A percentile compares a stretch with the other conserved stretches of the same genome.
Evolutionary conservation across 2,888 invertebrate genomes (phyloP).

Genomic region (Ormyrus labotus): DNA sequence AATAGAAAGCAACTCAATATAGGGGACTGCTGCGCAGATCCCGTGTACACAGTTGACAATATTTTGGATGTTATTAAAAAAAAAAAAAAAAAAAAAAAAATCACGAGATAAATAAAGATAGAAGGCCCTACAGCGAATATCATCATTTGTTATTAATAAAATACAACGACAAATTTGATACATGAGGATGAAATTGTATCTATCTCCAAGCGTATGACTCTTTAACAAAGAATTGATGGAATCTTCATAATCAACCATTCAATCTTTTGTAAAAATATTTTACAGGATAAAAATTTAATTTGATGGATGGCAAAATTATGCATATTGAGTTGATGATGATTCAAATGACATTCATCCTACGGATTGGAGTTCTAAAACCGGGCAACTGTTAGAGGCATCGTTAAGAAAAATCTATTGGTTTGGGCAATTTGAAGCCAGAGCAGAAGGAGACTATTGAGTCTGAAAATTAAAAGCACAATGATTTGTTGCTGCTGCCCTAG

Average conservation of each 20-base stretch:
- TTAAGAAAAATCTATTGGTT: slow-evolving; percentile 80
- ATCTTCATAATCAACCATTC: no score
- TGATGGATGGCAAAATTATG: slow-evolving; percentile 92
- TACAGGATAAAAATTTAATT: slow-evolving; percentile 81
- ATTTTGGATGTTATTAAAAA: no score
- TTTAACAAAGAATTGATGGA: no score
- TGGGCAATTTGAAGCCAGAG: slow-evolving; percentile 77
- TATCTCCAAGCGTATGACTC: no score
- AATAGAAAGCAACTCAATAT: background rate
- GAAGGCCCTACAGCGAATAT: no score
- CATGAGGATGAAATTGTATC: no score
- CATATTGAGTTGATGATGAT: slow-evolving; percentile 94
- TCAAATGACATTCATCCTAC: slow-evolving; percentile 93
- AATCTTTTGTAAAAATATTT: background rate
- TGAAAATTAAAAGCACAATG: slow-evolving; percentile 80
- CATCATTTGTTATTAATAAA: no score
- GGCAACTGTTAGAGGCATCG: slow-evolving; percentile 90
- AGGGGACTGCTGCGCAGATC: no score
- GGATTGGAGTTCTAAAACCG: slow-evolving; percentile 93
- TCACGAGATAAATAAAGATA: no score
- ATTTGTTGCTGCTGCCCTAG: slow-evolving; percentile 85
- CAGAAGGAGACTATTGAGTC: slow-evolving; percentile 78
- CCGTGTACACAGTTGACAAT: no score
- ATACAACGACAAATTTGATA: no score
- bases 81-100: no score